A percentile compares a stretch with the other conserved stretches of the same genome.
These are phyloP conservation scores for Microcebus griseorufus DNA, from an alignment of 2,113 vertebrate genomes.

Conservation along the genomic window DNA sequence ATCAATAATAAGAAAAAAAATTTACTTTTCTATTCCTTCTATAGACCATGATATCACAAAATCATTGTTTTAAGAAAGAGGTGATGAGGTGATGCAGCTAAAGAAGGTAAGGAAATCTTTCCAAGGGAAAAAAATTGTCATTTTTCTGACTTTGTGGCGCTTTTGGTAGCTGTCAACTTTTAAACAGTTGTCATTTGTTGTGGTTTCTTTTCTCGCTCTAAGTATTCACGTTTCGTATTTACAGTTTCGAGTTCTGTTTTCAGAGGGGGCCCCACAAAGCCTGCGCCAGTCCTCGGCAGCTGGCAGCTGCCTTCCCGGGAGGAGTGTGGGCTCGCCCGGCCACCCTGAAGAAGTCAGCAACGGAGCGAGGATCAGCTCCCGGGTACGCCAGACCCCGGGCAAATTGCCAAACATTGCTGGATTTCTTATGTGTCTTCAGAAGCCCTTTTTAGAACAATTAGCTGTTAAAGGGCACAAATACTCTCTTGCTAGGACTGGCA, in stretches of 20 bases:
- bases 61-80: not conserved
- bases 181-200: not conserved
- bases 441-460: not conserved
- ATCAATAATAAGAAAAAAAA: not conserved
- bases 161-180: not conserved
- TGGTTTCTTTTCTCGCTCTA: not conserved
- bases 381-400: not conserved
- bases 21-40: conserved; percentile 5
- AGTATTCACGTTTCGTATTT: not conserved
- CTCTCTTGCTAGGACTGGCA: not conserved
- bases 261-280: too few species aligned
- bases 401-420: not conserved
- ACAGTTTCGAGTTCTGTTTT: not conserved
- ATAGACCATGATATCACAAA: not conserved
- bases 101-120: not conserved
- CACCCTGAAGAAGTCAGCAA: not conserved
- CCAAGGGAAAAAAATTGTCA: not conserved
- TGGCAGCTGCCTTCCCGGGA: not conserved
- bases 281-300: not conserved
- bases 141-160: not conserved
- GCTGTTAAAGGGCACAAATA: not conserved
- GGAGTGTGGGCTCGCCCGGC: not conserved
- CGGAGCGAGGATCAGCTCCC: not conserved
- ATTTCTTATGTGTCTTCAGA: not conserved
- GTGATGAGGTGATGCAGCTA: not conserved